Evolutionary conservation across 1,140 invertebrate genomes (phyloP).

Genomic region (Cydia amplana): DNA sequence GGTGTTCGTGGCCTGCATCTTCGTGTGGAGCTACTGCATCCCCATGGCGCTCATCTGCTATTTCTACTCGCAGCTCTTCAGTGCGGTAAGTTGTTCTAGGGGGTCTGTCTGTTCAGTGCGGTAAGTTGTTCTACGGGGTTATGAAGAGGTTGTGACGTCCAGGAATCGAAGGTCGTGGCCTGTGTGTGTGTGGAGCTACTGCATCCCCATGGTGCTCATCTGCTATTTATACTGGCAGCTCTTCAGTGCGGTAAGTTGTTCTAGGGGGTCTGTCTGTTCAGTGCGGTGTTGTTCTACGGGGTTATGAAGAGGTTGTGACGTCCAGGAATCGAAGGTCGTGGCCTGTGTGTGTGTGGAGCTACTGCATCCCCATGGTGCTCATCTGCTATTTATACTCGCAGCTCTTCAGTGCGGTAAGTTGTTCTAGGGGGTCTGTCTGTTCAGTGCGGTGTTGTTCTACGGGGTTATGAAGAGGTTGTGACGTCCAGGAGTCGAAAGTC

Average conservation of each 20-base stretch:
- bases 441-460: no score
- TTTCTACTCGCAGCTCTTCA: constrained; percentile 86
- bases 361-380: constrained; percentile 83
- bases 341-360: constrained; percentile 84
- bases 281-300: constrained; percentile 75
- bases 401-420: constrained; percentile 82
- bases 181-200: constrained; percentile 86
- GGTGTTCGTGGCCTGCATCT: constrained; percentile 84
- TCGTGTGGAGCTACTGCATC: constrained; percentile 85
- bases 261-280: constrained; percentile 77
- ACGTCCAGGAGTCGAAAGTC: no score
- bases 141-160: constrained; percentile 80
- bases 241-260: constrained; percentile 81
- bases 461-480: neutral
- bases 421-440: neutral
- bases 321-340: no score
- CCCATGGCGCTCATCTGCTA: constrained; percentile 84
- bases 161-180: constrained; percentile 84
- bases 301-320: no score
- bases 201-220: constrained; percentile 84
- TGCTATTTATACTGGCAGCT: constrained; percentile 85
- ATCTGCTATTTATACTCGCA: constrained; percentile 85
- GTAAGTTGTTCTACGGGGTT: constrained; percentile 52
- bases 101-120: constrained; percentile 82
- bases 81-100: constrained; percentile 77